Conservation (phyloP, 2,113 vertebrate genomes). For the Scatophagus argus region DNA sequence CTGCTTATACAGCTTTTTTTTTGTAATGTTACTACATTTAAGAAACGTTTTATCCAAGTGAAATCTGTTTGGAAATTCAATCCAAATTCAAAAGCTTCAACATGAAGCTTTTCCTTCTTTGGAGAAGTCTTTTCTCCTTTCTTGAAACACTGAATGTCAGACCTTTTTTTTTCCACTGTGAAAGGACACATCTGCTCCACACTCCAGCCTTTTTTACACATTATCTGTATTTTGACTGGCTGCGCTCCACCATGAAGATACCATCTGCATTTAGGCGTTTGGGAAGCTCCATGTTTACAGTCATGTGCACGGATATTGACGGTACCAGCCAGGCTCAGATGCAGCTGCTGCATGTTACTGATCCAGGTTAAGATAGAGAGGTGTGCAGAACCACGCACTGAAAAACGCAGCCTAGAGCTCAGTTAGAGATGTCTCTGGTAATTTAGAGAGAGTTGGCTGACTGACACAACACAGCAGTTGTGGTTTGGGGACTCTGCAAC, state of each 20-base stretch:
- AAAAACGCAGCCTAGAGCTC: no score
- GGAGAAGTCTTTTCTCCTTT: neutral
- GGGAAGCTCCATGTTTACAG: neutral
- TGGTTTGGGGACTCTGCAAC: neutral
- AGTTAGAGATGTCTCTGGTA: neutral
- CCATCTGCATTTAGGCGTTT: neutral
- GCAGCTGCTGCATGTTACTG: constrained; percentile 24
- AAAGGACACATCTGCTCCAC: constrained; percentile 5
- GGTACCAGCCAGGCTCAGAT: neutral
- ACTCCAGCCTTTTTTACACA: neutral
- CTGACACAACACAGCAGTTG: neutral
- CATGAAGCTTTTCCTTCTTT: neutral
- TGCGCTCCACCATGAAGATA: neutral
- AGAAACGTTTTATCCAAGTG: neutral
- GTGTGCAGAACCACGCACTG: neutral
- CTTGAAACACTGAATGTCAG: neutral
- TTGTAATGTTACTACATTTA: neutral
- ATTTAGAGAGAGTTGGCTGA: neutral
- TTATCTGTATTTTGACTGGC: constrained; percentile 13
- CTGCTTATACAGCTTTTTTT: neutral
- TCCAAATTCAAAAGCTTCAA: no score
- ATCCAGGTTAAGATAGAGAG: constrained; percentile 7
- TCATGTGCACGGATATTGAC: constrained; percentile 13
- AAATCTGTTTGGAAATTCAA: neutral
- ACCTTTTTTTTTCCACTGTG: neutral